Evolutionary conservation across 2,797 vertebrate genomes (phyloP).

Genomic region (Pangasius larnaudii): DNA sequence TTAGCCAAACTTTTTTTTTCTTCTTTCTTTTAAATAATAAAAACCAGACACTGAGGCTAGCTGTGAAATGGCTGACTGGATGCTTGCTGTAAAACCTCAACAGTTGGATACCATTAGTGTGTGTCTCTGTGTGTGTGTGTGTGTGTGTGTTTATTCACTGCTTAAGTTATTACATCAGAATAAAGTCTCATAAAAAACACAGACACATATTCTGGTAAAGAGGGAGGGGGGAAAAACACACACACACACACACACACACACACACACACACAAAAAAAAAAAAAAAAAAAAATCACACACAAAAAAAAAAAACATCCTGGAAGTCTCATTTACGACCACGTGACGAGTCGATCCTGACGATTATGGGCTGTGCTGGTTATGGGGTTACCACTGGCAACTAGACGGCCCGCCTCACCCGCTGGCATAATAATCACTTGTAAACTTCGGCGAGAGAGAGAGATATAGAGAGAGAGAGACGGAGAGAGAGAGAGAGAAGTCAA

Average conservation of each 20-base stretch:
- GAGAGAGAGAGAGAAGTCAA: slow-evolving; percentile 49
- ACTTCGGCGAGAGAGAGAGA: slow-evolving; percentile 56
- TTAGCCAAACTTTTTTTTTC: slow-evolving; percentile 61
- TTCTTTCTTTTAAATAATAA: slow-evolving; percentile 66
- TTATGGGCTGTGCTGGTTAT: slow-evolving; percentile 63
- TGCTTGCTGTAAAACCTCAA: slow-evolving; percentile 72
- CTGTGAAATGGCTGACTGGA: slow-evolving; percentile 69
- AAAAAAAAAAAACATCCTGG: slow-evolving; percentile 35
- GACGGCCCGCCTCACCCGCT: slow-evolving; percentile 61
- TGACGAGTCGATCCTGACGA: slow-evolving; percentile 62
- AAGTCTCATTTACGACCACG: slow-evolving; percentile 70
- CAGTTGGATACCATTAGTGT: slow-evolving; percentile 63
- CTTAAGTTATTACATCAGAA: slow-evolving; percentile 20
- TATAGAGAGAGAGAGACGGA: slow-evolving; percentile 56
- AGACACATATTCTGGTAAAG: neutral
- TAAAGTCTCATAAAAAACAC: neutral
- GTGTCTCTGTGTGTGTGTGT: neutral
- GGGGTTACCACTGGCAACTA: slow-evolving; percentile 62
- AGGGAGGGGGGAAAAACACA: no score
- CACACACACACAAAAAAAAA: neutral
- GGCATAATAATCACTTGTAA: slow-evolving; percentile 65
- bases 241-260: no score
- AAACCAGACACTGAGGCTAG: slow-evolving; percentile 72
- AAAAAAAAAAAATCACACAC: neutral
- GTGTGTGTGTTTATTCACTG: slow-evolving; percentile 32